These are phyloP conservation scores for Cryptophagus acutangulus DNA, from an alignment of 2,888 invertebrate genomes.

Conservation along the genomic window DNA sequence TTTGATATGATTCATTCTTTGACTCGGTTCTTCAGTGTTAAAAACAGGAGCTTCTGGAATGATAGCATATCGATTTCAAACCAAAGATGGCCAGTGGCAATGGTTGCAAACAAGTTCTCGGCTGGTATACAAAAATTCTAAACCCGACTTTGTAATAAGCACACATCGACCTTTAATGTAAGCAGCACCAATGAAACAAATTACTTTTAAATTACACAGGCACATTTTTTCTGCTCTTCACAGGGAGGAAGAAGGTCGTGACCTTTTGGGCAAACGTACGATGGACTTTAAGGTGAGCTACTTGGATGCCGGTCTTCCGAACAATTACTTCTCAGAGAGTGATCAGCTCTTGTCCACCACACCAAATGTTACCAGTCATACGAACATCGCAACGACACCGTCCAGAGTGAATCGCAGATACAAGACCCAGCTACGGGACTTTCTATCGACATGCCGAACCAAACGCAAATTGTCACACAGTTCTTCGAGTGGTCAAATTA, in stretches of 20 bases:
- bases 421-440: constrained; percentile 90
- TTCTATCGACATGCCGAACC: constrained; percentile 80
- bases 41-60: constrained; percentile 99
- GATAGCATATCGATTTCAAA: constrained; percentile 97
- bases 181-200: constrained; percentile 47
- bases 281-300: constrained; percentile 99
- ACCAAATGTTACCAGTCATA: constrained; percentile 48
- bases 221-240: constrained; percentile 9
- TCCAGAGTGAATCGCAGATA: constrained; percentile 83
- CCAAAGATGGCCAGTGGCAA: constrained; percentile 91
- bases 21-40: constrained; percentile 64
- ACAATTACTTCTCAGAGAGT: constrained; percentile 82
- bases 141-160: constrained; percentile 98
- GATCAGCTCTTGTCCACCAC: constrained; percentile 67
- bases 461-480: constrained; percentile 45
- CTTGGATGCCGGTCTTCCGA: constrained; percentile 87
- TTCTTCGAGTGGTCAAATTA: constrained; percentile 42
- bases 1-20: not conserved
- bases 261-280: constrained; percentile 93
- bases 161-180: constrained; percentile 98
- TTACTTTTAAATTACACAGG: not conserved
- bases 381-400: constrained; percentile 53
- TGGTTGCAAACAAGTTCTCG: constrained; percentile 98
- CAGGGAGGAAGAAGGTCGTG: constrained; percentile 98
- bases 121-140: constrained; percentile 98